Evolutionary conservation across 2,888 invertebrate genomes (phyloP).

Genomic region (Unio pictorum): DNA sequence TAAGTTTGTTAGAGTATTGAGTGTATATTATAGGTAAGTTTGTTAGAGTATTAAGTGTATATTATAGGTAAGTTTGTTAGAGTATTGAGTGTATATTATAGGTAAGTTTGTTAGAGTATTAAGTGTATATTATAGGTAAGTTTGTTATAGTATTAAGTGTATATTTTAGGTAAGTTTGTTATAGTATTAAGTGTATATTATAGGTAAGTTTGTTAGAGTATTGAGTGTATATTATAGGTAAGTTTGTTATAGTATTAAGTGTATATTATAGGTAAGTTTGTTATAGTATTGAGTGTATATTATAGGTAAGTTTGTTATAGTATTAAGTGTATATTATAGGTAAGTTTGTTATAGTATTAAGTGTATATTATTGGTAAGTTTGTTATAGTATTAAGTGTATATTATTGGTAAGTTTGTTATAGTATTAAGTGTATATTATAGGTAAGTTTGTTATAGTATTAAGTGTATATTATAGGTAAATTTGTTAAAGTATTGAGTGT

Average conservation of each 20-base stretch:
- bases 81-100: slow-evolving; percentile 21
- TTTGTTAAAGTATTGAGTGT: not conserved
- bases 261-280: not conserved
- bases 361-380: slow-evolving; percentile 50
- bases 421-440: slow-evolving; percentile 18
- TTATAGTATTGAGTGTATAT: not conserved
- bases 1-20: no score
- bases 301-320: slow-evolving; percentile 49
- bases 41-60: no score
- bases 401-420: not conserved
- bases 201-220: not conserved
- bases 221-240: slow-evolving; percentile 48
- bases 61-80: not conserved
- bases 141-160: not conserved
- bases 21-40: no score
- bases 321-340: not conserved
- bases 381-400: not conserved
- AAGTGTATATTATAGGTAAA: not conserved
- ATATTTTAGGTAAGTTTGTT: slow-evolving; percentile 45
- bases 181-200: not conserved
- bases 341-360: not conserved
- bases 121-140: not conserved
- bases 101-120: slow-evolving; percentile 39
- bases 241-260: not conserved
- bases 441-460: slow-evolving; percentile 39